Conservation (phyloP, 2,797 vertebrate species). For the Champsocephalus gunnari region DNA sequence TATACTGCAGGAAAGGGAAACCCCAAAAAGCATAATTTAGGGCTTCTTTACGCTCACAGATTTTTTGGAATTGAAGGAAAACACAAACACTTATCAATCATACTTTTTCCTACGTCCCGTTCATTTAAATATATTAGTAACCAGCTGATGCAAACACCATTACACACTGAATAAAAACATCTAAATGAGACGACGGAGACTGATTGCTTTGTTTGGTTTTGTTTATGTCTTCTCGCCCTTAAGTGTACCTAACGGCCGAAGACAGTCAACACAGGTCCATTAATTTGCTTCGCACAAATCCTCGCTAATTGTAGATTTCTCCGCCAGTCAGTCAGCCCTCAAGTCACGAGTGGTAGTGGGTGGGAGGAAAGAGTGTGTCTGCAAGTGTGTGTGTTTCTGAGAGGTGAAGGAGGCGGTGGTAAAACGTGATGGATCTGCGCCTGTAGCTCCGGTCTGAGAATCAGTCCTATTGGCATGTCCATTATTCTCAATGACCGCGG, state of each 20-base stretch:
- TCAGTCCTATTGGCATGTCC: conserved; percentile 38
- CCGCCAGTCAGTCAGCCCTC: conserved; percentile 45
- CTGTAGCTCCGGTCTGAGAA: conserved; percentile 7
- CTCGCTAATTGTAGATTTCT: conserved; percentile 51
- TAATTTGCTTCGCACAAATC: conserved; percentile 49
- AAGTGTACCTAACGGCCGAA: conserved; percentile 20
- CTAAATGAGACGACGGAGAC: conserved; percentile 1
- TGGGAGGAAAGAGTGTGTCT: conserved; percentile 34
- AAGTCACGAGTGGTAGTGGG: conserved; percentile 47
- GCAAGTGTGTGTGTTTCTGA: conserved; percentile 5
- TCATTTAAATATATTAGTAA: too few relatives aligned
- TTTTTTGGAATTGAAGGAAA: not conserved
- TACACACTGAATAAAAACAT: too few relatives aligned
- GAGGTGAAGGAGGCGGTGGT: conserved; percentile 13
- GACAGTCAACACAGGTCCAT: conserved; percentile 53
- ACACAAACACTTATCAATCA: not conserved
- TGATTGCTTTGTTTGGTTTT: conserved; percentile 44
- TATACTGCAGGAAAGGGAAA: too few relatives aligned
- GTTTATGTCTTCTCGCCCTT: conserved; percentile 40
- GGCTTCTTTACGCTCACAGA: not conserved
- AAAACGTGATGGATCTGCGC: conserved; percentile 51
- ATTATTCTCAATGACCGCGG: conserved; percentile 52
- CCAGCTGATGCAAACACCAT: too few relatives aligned
- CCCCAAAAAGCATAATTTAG: too few relatives aligned
- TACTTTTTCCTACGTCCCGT: too few relatives aligned